Conservation (phyloP, 2,113 vertebrate species). For the Hucho hucho region DNA sequence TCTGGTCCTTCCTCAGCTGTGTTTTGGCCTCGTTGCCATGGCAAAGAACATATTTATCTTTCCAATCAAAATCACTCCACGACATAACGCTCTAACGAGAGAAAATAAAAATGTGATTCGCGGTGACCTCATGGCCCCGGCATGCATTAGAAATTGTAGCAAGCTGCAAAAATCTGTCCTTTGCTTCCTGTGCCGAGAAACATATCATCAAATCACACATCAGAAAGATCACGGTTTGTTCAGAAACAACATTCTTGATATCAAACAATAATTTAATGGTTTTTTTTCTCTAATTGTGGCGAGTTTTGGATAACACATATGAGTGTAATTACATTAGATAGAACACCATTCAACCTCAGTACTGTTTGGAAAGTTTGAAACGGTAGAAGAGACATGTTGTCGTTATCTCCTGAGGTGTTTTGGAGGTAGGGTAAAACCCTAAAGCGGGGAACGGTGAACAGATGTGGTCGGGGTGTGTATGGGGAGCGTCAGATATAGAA, state of each 20-base stretch:
- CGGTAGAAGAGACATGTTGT: neutral
- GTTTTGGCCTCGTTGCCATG: constrained; percentile 64
- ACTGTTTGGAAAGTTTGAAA: neutral
- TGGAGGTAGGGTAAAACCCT: too few relatives aligned
- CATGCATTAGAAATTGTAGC: constrained; percentile 52
- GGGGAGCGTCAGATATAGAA: neutral
- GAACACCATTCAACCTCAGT: too few relatives aligned
- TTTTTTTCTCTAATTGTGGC: neutral
- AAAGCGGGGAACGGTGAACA: neutral
- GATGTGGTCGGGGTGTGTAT: neutral
- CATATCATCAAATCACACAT: constrained; percentile 13
- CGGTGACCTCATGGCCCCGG: constrained; percentile 53
- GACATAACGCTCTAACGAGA: constrained; percentile 52
- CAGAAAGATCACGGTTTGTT: constrained; percentile 18
- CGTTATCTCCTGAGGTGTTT: neutral
- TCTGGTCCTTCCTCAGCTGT: constrained; percentile 36
- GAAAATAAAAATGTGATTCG: constrained; percentile 37
- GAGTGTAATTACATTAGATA: too few relatives aligned
- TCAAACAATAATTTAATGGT: neutral
- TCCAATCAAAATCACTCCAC: constrained; percentile 50
- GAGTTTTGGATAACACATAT: too few relatives aligned
- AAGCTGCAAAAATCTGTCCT: constrained; percentile 23
- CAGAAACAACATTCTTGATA: constrained; percentile 19
- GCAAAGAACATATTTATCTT: constrained; percentile 56
- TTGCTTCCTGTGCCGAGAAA: constrained; percentile 3